These are phyloP conservation scores for Channa argus DNA, from an alignment of 2,113 vertebrate genomes.

Conservation along the genomic window DNA sequence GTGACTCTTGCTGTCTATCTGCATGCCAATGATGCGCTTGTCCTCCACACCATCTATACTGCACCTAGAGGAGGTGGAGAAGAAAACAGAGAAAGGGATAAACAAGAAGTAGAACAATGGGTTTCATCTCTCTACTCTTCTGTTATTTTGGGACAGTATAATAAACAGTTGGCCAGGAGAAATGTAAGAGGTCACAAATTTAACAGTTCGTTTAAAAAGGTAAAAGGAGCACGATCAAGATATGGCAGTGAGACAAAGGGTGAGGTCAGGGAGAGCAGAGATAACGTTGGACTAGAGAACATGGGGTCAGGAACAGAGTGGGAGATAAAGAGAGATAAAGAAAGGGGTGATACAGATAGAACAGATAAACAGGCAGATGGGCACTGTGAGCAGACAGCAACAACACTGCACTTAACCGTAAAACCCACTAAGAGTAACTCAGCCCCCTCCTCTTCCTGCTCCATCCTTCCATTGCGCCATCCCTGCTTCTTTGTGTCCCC, in stretches of 20 bases:
- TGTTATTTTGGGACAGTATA: neutral
- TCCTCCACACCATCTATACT: conserved; percentile 94
- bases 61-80: conserved; percentile 83
- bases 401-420: conserved; percentile 70
- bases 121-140: no score
- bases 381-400: conserved; percentile 71
- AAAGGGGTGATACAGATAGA: conserved; percentile 61
- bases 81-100: conserved; percentile 2
- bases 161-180: neutral
- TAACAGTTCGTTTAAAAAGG: conserved; percentile 32
- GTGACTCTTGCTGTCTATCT: conserved; percentile 90
- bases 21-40: conserved; percentile 93
- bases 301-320: conserved; percentile 53
- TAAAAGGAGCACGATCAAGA: conserved; percentile 43
- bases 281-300: conserved; percentile 54
- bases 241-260: conserved; percentile 46
- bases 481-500: conserved; percentile 68
- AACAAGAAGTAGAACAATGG: no score
- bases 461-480: conserved; percentile 48
- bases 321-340: conserved; percentile 69
- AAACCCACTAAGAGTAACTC: conserved; percentile 61
- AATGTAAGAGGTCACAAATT: conserved; percentile 3
- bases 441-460: conserved; percentile 9
- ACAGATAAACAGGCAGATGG: conserved; percentile 75
- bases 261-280: conserved; percentile 50